These are phyloP conservation scores for Apodemus agrarius DNA, from an alignment of 2,797 vertebrate genomes.

Conservation along the genomic window DNA sequence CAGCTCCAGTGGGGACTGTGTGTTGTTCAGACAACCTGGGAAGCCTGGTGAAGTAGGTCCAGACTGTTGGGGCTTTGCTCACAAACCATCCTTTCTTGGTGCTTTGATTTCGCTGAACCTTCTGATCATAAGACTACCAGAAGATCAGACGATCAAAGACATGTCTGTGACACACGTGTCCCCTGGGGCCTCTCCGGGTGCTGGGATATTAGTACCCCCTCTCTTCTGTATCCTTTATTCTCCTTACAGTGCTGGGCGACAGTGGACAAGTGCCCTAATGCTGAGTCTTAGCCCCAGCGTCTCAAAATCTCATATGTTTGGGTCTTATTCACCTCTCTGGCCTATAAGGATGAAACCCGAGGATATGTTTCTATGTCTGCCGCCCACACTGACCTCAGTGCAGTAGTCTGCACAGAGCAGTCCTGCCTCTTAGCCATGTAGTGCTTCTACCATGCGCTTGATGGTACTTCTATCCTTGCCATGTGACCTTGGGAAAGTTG, in stretches of 20 bases:
- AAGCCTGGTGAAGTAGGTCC: not conserved
- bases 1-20: not conserved
- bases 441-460: not conserved
- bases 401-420: not conserved
- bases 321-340: not conserved
- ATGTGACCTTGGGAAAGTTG: not conserved
- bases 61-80: not conserved
- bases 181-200: not conserved
- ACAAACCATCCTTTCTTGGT: not conserved
- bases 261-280: not conserved
- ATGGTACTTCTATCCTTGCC: not conserved
- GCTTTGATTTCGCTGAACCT: not conserved
- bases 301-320: not conserved
- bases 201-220: not conserved
- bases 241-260: not conserved
- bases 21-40: not conserved
- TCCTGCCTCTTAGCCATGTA: not conserved
- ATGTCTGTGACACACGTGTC: not conserved
- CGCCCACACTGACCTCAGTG: not conserved
- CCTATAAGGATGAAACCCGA: not conserved
- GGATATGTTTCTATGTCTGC: not conserved
- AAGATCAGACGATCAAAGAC: not conserved
- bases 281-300: not conserved
- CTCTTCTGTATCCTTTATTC: not conserved
- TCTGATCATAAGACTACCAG: not conserved